Evolutionary conservation across 2,113 vertebrate species (phyloP).

Genomic region (Hemichromis elongatus): DNA sequence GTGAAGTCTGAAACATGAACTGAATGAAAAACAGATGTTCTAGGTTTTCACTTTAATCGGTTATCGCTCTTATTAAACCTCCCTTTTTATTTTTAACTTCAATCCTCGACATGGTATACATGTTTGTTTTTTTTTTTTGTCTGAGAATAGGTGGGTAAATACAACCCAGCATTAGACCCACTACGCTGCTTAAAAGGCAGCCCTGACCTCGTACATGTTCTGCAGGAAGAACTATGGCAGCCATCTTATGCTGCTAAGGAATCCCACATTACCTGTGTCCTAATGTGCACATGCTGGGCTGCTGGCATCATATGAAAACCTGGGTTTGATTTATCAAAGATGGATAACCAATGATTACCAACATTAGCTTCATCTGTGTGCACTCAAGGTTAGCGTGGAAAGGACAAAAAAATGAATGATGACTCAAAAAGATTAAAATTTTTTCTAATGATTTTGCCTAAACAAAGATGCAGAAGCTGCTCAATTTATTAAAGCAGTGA

Average conservation of each 20-base stretch:
- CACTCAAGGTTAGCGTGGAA: neutral
- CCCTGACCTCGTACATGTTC: neutral
- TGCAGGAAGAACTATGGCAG: neutral
- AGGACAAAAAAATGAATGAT: neutral
- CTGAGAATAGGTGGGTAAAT: neutral
- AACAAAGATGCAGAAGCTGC: neutral
- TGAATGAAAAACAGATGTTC: conserved; percentile 37
- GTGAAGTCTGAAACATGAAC: neutral
- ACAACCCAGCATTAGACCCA: neutral
- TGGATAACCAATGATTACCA: neutral
- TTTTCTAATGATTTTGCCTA: neutral
- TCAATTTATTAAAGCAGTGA: neutral
- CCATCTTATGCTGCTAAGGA: neutral
- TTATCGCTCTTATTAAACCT: neutral
- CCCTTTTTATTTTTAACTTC: neutral
- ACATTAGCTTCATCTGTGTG: neutral
- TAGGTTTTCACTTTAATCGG: neutral
- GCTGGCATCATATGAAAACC: neutral
- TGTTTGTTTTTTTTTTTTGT: neutral
- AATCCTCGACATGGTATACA: neutral
- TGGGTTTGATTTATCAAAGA: conserved; percentile 5
- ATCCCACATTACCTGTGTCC: neutral
- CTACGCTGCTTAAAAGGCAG: neutral
- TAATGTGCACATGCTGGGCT: neutral
- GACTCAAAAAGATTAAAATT: neutral